These are phyloP conservation scores for Brachylomia viminalis DNA, from an alignment of 2,888 invertebrate species.

Conservation along the genomic window DNA sequence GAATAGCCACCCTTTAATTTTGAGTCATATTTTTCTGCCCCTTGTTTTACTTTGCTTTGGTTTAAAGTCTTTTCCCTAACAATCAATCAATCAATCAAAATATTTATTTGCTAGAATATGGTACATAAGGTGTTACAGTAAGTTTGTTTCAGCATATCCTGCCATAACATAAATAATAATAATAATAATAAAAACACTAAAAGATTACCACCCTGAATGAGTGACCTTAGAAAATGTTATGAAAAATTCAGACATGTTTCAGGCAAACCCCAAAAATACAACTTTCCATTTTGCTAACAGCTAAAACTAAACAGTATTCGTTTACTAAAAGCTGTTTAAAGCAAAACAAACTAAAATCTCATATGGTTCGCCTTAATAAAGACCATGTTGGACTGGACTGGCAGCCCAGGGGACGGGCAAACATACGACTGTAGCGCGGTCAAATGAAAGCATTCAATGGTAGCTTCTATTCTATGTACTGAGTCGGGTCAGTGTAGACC, in stretches of 20 bases:
- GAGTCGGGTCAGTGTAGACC: not conserved
- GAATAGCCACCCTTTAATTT: not conserved
- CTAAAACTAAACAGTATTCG: conserved; percentile 15
- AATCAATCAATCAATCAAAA: too few relatives aligned
- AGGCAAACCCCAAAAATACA: not conserved
- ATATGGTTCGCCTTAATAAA: conserved; percentile 42
- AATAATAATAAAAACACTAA: too few relatives aligned
- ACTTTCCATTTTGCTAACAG: not conserved
- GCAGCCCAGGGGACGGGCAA: conserved; percentile 45
- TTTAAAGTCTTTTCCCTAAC: not conserved
- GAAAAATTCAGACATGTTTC: not conserved
- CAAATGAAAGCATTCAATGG: conserved; percentile 46
- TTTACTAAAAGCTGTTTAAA: conserved; percentile 20
- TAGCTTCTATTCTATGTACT: not conserved
- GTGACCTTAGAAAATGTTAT: not conserved
- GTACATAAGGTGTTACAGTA: too few relatives aligned
- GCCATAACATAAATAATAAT: too few relatives aligned
- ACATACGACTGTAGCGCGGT: conserved; percentile 34
- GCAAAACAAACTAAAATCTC: conserved; percentile 44
- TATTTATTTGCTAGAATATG: too few relatives aligned
- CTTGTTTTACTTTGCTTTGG: not conserved
- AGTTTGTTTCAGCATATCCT: too few relatives aligned
- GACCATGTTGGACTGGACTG: conserved; percentile 35
- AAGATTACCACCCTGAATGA: too few relatives aligned
- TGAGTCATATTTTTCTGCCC: not conserved